Conservation (phyloP, 92 coral and sea anemone genomes). For the Epizoanthus stellaris region DNA sequence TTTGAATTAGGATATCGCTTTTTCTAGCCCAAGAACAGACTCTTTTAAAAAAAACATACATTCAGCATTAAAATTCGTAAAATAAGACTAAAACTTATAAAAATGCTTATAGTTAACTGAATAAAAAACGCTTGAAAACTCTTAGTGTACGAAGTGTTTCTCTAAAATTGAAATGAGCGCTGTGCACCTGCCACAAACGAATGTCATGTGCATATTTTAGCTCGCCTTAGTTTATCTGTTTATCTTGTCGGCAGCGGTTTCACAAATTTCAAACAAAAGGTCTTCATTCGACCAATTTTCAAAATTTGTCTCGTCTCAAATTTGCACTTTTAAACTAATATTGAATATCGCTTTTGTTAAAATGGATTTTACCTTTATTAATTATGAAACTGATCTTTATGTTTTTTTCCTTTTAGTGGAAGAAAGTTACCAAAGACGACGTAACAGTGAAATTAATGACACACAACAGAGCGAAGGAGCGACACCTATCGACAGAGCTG, state of each 20-base stretch:
- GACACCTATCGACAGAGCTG: no score
- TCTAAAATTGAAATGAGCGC: not conserved
- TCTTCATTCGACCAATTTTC: not conserved
- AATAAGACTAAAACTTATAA: not conserved
- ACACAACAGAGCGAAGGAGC: no score
- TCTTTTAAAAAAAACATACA: not conserved
- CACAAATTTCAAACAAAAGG: conserved; percentile 5
- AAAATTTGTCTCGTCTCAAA: not conserved
- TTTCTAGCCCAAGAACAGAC: not conserved
- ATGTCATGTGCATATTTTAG: not conserved
- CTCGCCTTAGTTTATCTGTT: not conserved
- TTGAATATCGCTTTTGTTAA: not conserved
- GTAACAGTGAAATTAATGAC: not conserved
- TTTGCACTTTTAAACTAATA: not conserved
- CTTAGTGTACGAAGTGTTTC: not conserved
- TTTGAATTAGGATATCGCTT: not conserved
- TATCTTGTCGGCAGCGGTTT: not conserved
- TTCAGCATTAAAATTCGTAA: not conserved
- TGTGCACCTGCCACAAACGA: not conserved
- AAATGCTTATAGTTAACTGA: not conserved
- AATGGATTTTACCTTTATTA: not conserved
- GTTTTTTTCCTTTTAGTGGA: conserved; percentile 29
- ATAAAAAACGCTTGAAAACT: not conserved
- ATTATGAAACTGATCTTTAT: not conserved
- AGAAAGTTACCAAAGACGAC: conserved; percentile 19